Conservation (phyloP, 2,888 invertebrate species). For the Morinoia aosen region DNA sequence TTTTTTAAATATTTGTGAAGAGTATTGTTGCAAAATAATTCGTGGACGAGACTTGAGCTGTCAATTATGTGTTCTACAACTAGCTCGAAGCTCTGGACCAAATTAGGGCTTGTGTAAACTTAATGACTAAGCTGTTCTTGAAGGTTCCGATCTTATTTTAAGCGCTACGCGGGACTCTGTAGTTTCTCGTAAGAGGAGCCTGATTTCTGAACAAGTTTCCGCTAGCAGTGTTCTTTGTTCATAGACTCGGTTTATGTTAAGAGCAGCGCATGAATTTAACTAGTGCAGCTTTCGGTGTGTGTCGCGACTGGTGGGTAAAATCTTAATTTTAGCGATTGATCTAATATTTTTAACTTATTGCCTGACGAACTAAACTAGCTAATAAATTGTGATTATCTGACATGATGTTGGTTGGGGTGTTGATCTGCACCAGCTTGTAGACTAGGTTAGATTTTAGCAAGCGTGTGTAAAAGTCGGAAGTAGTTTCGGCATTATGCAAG, state of each 20-base stretch:
- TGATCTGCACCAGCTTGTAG: background rate
- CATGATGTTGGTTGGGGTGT: background rate
- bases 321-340: background rate
- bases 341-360: background rate
- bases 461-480: background rate
- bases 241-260: background rate
- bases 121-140: background rate
- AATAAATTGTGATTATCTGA: background rate
- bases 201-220: background rate
- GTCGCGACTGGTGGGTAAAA: background rate
- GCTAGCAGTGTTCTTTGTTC: background rate
- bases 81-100: background rate
- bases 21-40: background rate
- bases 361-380: background rate
- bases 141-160: background rate
- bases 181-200: background rate
- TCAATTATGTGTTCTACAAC: background rate
- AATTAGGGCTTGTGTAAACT: background rate
- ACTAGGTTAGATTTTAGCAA: background rate
- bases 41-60: background rate
- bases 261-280: background rate
- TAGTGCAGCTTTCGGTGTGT: background rate
- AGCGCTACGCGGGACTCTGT: background rate
- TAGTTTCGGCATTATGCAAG: constrained; percentile 46
- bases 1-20: background rate